phyloP scores from a whole-genome alignment of 2,113 vertebrate genomes.

The Myiagra hebetior region DNA sequence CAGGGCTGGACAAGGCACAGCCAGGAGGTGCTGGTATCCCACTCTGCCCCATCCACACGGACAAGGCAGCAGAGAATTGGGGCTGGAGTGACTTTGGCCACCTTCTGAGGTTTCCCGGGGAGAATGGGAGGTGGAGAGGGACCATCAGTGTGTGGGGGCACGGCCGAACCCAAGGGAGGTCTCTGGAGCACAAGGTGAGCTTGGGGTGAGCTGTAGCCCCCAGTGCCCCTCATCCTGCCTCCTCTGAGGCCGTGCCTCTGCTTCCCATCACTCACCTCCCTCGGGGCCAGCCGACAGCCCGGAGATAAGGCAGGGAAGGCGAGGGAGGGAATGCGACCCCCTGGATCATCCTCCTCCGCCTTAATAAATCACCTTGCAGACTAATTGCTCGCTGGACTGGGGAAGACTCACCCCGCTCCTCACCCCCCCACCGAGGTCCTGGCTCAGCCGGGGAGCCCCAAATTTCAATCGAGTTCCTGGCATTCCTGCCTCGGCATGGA shows the following conservation, averaged over 20 bases:
- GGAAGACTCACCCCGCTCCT: neutral
- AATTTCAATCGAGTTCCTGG: neutral
- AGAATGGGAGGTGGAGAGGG: neutral
- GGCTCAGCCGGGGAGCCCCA: neutral
- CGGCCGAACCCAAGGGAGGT: rapidly evolving
- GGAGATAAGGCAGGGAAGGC: conserved; percentile 28
- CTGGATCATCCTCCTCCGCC: neutral
- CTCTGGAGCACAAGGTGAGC: neutral
- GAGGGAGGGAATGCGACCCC: conserved; percentile 37
- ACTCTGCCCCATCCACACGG: neutral
- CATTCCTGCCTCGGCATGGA: neutral
- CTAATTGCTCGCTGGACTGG: neutral
- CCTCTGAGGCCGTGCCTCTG: neutral
- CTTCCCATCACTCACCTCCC: neutral
- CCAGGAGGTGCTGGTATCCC: neutral
- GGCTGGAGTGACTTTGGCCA: neutral
- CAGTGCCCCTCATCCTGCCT: neutral
- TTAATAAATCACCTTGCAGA: conserved; percentile 40
- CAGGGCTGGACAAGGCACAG: neutral
- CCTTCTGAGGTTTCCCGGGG: rapidly evolving
- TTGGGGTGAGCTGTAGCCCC: neutral
- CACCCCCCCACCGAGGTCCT: neutral
- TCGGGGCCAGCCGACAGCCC: neutral
- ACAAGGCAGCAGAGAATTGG: neutral
- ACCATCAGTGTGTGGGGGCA: rapidly evolving